phyloP scores from a whole-genome alignment of 2,797 vertebrate genomes.

The Siniperca obscura region DNA sequence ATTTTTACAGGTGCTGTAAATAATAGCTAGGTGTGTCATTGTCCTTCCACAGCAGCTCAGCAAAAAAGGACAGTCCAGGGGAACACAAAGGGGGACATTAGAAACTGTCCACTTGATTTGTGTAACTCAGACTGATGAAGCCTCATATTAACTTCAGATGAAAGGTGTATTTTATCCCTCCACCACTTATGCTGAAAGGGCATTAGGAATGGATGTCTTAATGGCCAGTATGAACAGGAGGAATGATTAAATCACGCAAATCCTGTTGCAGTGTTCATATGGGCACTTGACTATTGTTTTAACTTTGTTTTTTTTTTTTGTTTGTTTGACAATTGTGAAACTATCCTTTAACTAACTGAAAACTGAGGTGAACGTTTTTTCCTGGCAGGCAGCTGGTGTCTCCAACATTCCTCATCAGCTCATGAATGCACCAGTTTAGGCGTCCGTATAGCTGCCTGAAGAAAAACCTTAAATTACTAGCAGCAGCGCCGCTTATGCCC shows the following conservation, averaged over 20 bases:
- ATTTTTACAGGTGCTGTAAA: background rate
- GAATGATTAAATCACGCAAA: background rate
- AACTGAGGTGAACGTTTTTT: background rate
- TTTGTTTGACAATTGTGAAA: background rate
- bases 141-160: background rate
- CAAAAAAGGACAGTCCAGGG: background rate
- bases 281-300: background rate
- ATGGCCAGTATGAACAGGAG: background rate
- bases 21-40: background rate
- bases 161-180: background rate
- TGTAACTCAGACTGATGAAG: background rate
- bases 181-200: background rate
- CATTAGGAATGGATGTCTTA: background rate
- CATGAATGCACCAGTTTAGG: constrained; percentile 53
- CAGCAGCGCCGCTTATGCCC: constrained; percentile 33
- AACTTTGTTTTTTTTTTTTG: too few species aligned
- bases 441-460: constrained; percentile 64
- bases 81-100: background rate
- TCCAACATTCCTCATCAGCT: background rate
- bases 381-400: background rate
- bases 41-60: background rate
- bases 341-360: background rate
- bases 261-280: background rate
- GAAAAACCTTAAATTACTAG: constrained; percentile 40
- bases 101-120: background rate